Conservation (phyloP, 2,888 invertebrate genomes). For the Temnothorax ravouxi region DNA sequence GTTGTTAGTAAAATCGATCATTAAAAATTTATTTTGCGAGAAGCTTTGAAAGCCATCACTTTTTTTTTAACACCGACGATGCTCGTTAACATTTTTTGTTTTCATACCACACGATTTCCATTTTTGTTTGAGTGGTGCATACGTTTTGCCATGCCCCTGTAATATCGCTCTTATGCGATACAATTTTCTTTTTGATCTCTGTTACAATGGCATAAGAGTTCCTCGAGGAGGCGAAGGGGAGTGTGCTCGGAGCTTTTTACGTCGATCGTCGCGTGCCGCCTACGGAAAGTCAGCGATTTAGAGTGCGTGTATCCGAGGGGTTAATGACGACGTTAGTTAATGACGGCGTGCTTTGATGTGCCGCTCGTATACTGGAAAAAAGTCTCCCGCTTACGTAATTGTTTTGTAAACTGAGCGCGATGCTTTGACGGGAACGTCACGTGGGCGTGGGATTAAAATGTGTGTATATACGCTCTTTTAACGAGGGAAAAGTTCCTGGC, state of each 20-base stretch:
- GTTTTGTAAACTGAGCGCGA: slow-evolving; percentile 73
- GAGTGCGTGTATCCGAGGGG: slow-evolving; percentile 68
- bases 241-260: slow-evolving; percentile 43
- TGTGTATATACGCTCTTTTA: slow-evolving; percentile 60
- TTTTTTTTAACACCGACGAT: not conserved
- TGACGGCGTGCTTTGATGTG: slow-evolving; percentile 72
- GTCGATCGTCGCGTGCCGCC: slow-evolving; percentile 65
- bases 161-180: slow-evolving; percentile 64
- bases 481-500: slow-evolving; percentile 66
- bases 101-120: not conserved
- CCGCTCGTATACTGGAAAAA: slow-evolving; percentile 63
- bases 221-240: slow-evolving; percentile 47
- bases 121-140: not conserved
- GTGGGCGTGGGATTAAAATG: slow-evolving; percentile 63
- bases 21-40: slow-evolving; percentile 15
- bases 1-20: slow-evolving; percentile 4
- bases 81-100: not conserved
- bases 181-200: slow-evolving; percentile 78
- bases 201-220: slow-evolving; percentile 78
- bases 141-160: slow-evolving; percentile 3
- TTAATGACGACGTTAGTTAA: slow-evolving; percentile 75
- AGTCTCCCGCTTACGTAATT: slow-evolving; percentile 71
- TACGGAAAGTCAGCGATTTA: slow-evolving; percentile 67
- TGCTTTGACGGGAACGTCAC: slow-evolving; percentile 68
- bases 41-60: not conserved